Conservation (phyloP, 2,888 invertebrate species). For the Isotomurus palustris region DNA sequence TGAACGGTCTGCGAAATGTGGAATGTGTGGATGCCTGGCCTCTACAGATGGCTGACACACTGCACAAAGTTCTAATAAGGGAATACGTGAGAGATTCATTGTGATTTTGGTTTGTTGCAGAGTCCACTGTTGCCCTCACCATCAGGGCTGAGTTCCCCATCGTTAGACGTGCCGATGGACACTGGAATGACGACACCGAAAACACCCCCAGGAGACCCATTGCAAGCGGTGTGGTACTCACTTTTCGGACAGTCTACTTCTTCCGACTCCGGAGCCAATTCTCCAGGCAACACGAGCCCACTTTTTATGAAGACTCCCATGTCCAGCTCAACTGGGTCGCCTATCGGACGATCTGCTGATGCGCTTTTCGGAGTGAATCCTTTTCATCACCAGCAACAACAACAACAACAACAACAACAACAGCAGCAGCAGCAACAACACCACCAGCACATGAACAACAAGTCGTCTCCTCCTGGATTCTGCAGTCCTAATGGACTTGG, state of each 20-base stretch:
- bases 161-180: constrained; percentile 45
- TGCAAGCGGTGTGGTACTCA: constrained; percentile 45
- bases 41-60: no score
- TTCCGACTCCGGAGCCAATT: constrained; percentile 36
- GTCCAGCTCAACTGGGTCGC: constrained; percentile 38
- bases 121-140: constrained; percentile 49
- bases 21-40: no score
- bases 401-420: no score
- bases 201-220: constrained; percentile 41
- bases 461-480: constrained; percentile 38
- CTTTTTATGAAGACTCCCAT: constrained; percentile 44
- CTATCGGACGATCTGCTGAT: constrained; percentile 36
- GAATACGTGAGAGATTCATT: no score
- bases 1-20: no score
- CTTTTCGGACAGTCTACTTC: constrained; percentile 44
- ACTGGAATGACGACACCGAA: constrained; percentile 44
- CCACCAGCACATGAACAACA: constrained; percentile 11
- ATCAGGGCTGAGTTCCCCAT: constrained; percentile 43
- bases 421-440: no score
- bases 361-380: constrained; percentile 37
- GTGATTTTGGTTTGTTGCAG: no score
- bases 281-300: constrained; percentile 45
- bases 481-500: constrained; percentile 37
- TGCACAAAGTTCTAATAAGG: no score
- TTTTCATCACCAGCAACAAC: constrained; percentile 18